Conservation (phyloP, 2,113 vertebrate species). For the Eubucco bourcierii region DNA sequence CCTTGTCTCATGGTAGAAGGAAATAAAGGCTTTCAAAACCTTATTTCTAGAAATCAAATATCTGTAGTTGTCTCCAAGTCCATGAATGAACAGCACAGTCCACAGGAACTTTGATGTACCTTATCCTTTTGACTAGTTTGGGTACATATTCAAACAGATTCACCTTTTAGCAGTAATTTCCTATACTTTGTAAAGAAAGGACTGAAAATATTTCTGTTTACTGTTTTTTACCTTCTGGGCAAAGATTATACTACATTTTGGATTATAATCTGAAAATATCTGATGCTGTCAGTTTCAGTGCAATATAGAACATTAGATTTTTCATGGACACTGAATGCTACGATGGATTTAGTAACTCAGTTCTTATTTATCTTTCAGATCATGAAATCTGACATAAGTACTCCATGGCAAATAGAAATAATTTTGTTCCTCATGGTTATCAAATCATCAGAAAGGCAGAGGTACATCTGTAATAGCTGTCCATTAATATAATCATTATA, state of each 20-base stretch:
- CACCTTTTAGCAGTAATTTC: not conserved
- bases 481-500: constrained; percentile 10
- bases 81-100: not conserved
- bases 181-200: not conserved
- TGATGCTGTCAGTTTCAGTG: not conserved
- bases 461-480: not conserved
- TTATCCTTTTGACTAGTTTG: not conserved
- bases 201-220: not conserved
- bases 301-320: constrained; percentile 1
- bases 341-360: not conserved
- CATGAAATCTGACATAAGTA: not conserved
- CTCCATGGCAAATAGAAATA: not conserved
- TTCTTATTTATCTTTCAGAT: constrained; percentile 16
- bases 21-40: not conserved
- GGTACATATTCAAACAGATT: not conserved
- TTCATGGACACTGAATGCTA: not conserved
- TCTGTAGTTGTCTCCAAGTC: not conserved
- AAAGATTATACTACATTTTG: not conserved
- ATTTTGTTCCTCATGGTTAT: constrained; percentile 4
- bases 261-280: not conserved
- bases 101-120: not conserved
- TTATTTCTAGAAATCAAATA: not conserved
- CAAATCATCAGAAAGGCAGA: constrained; percentile 17
- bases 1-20: not conserved
- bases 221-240: not conserved